Base-by-base conservation (phyloP, 2,797 vertebrate species). In the Lateolabrax maculatus region DNA sequence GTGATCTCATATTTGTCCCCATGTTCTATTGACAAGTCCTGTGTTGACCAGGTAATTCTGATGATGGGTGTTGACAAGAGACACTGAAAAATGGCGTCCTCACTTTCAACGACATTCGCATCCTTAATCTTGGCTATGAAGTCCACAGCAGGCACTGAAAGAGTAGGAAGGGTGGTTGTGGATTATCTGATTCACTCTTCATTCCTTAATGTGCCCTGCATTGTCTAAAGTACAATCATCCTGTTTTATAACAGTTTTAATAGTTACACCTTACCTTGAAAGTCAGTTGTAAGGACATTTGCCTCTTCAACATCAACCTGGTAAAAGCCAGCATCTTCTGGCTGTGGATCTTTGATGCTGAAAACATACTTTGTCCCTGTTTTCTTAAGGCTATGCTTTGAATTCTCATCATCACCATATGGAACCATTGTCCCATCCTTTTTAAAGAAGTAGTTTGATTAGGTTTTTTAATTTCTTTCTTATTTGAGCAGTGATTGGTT, bases 301-400 rank as follows among this genome's bases (percentile, higher is more conserved):
- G 93, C 78, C 0, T 97, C 96, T 55, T 97, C 96, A 83, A 98
- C 95, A 84, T 95, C 95, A 85, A 98, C 90, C 89, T 97, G 97
- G 85, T 98, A 98, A 18, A 98, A 61, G 1, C 97, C 98, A 3
- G 97, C 96, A 18, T 99, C 98, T 60, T 97, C 96, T 0, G 92
- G 95, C 27, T 86, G 80, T 85, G 95, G 92, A 25, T 97, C 92
- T 0, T 92, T 96, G 84, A 98, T 90, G 37, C 87, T 95, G 90
- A 98, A 98, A 46, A 82, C 36, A 46, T 94, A 96, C 25, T 90
- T 96, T 8, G 90, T 95, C 7, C 96, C 97, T 25, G 74, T 81
- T 66, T 83, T 90, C 75, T 93, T 91, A 51, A 98, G 89, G 68
- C 85, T 93, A 69, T 95, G 89, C 87, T 96, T 98, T 57, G 87